Conservation (phyloP, 37 sponge, comb jelly and placozoan species). For the Geodia barretti region DNA sequence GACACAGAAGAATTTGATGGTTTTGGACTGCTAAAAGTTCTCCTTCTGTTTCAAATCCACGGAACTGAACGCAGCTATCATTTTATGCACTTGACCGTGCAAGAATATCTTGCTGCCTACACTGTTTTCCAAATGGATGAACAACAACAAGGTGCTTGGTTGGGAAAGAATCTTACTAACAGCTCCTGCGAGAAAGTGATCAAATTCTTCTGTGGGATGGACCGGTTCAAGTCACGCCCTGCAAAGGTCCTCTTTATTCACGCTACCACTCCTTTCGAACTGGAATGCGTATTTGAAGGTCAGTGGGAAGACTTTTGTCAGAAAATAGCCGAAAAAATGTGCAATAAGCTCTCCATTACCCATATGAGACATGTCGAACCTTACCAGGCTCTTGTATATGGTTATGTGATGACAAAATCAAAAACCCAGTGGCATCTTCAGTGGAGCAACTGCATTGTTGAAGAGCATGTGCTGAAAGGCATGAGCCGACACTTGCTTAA, state of each 20-base stretch:
- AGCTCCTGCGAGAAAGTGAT: not conserved
- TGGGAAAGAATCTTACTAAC: not conserved
- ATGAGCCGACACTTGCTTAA: not conserved
- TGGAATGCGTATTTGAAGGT: slow-evolving; percentile 32
- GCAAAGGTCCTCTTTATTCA: not conserved
- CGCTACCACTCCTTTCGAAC: not conserved
- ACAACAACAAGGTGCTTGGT: not conserved
- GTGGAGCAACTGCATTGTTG: not conserved
- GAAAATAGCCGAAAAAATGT: not conserved
- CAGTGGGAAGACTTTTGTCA: slow-evolving; percentile 28
- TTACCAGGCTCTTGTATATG: slow-evolving; percentile 20
- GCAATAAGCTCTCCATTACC: not conserved
- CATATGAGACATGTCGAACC: slow-evolving; percentile 1
- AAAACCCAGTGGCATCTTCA: not conserved
- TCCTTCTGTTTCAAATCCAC: not conserved
- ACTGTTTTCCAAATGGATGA: not conserved
- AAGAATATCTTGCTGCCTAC: slow-evolving; percentile 14
- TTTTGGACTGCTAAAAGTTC: slow-evolving; percentile 23
- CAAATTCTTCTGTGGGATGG: slow-evolving; percentile 28
- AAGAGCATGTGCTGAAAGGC: slow-evolving; percentile 15
- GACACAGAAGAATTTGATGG: not conserved
- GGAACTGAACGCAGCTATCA: slow-evolving; percentile 1
- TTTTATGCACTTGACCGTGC: slow-evolving; percentile 11
- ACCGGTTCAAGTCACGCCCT: slow-evolving; percentile 14
- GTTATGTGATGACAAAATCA: slow-evolving; percentile 26